Percentiles rank a stretch among this genome's conserved stretches.
Conservation (phyloP, 2,797 vertebrate species). For the Channa striata region DNA sequence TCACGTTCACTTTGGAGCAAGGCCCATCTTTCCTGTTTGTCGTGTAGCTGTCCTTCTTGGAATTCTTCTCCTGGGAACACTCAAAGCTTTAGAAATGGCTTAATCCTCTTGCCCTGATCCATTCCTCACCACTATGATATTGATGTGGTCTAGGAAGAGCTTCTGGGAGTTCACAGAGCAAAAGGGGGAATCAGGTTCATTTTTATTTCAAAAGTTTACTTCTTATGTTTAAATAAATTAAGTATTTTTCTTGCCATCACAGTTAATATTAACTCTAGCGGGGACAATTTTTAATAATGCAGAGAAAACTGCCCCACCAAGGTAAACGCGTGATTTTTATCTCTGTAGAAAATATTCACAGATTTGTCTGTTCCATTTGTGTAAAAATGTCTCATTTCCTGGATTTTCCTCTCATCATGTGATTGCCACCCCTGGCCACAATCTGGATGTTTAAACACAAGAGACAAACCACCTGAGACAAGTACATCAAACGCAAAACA, state of each 20-base stretch:
- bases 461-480: slow-evolving; percentile 71
- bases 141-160: background rate
- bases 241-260: background rate
- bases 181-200: too few relatives aligned
- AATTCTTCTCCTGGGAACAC: too few relatives aligned
- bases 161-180: background rate
- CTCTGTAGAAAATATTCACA: slow-evolving; percentile 16
- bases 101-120: too few relatives aligned
- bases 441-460: slow-evolving; percentile 68
- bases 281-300: background rate
- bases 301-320: background rate
- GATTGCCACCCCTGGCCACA: slow-evolving; percentile 60
- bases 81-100: too few relatives aligned
- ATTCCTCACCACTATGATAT: background rate
- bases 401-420: too few relatives aligned
- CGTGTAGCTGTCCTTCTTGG: too few relatives aligned
- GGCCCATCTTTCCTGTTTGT: too few relatives aligned
- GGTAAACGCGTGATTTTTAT: slow-evolving; percentile 23
- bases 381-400: slow-evolving; percentile 19
- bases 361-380: slow-evolving; percentile 27
- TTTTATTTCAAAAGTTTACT: too few relatives aligned
- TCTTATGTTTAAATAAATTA: too few relatives aligned
- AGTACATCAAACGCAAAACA: slow-evolving; percentile 56
- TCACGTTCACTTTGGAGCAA: too few relatives aligned
- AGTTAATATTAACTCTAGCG: background rate